These are phyloP conservation scores for Sebastolobus altivelis DNA, from an alignment of 2,797 vertebrate species.

Conservation along the genomic window DNA sequence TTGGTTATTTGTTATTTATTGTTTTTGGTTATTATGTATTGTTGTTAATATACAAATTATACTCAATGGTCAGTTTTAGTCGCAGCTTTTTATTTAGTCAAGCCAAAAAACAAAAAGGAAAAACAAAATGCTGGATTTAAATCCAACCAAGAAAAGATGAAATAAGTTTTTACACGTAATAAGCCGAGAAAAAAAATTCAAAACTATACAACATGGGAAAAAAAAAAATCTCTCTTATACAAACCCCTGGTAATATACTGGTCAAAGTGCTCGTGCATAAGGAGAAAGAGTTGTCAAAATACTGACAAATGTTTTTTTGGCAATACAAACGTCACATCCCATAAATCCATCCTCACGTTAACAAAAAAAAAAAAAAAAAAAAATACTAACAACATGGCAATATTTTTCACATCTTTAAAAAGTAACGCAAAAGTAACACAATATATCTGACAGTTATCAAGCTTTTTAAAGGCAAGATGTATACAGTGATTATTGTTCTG, in stretches of 20 bases:
- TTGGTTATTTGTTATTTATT: no score
- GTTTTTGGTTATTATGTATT: background rate
- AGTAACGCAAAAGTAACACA: background rate
- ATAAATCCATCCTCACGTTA: background rate
- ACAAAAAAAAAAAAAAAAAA: background rate
- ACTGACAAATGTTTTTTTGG: constrained; percentile 50
- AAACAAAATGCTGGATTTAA: constrained; percentile 9
- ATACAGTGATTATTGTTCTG: constrained; percentile 7
- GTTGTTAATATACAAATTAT: background rate
- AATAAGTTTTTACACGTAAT: constrained; percentile 25
- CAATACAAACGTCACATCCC: constrained; percentile 24
- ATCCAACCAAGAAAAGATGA: constrained; percentile 22
- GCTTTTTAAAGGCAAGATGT: background rate
- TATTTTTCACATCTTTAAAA: constrained; percentile 34
- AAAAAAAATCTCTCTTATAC: constrained; percentile 42
- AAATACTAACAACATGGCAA: background rate
- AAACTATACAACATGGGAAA: constrained; percentile 39
- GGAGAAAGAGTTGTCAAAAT: constrained; percentile 50
- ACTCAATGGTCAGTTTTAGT: background rate
- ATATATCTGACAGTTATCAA: background rate
- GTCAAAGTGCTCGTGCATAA: constrained; percentile 84
- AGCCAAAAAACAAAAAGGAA: constrained; percentile 38
- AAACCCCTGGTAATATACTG: constrained; percentile 61
- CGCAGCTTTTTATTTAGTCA: constrained; percentile 57
- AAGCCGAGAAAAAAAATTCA: constrained; percentile 27